These are phyloP conservation scores for Rhimphoctona megacephalus DNA, from an alignment of 2,888 invertebrate genomes.

Conservation along the genomic window DNA sequence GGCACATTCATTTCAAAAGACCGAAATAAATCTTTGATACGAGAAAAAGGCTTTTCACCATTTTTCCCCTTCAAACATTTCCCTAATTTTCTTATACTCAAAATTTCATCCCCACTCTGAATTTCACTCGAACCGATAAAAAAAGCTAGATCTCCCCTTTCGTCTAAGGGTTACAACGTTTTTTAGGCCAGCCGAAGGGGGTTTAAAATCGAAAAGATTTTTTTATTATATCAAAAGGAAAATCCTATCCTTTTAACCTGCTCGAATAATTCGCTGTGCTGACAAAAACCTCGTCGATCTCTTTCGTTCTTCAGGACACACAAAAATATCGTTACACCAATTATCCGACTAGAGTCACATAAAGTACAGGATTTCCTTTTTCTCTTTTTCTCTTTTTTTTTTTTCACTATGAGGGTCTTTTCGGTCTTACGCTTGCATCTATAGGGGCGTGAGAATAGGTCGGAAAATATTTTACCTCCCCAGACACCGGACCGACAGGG, in stretches of 20 bases:
- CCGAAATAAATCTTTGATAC: conserved; percentile 22
- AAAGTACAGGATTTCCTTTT: conserved; percentile 59
- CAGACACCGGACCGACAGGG: conserved; percentile 5
- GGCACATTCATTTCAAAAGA: not conserved
- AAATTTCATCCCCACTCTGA: not conserved
- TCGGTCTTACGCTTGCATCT: not conserved
- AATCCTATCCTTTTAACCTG: conserved; percentile 22
- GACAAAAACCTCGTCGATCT: conserved; percentile 33
- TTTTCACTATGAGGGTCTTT: conserved; percentile 21
- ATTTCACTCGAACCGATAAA: not conserved
- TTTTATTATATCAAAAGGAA: conserved; percentile 8
- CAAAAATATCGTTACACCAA: conserved; percentile 63
- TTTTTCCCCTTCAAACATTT: conserved; percentile 7
- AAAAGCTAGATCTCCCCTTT: conserved; percentile 6
- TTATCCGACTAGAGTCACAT: conserved; percentile 55
- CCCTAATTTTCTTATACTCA: not conserved
- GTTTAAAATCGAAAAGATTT: conserved; percentile 23
- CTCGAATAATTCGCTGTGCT: conserved; percentile 28
- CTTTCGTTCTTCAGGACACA: not conserved
- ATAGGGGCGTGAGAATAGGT: conserved; percentile 61
- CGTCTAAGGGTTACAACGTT: conserved; percentile 11
- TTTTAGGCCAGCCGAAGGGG: not conserved
- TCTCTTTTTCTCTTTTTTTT: too few relatives aligned
- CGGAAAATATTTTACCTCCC: conserved; percentile 39
- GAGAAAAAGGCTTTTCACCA: conserved; percentile 1